Base-by-base conservation (phyloP, 2,113 vertebrate species). In the Oostethus manadensis region DNA sequence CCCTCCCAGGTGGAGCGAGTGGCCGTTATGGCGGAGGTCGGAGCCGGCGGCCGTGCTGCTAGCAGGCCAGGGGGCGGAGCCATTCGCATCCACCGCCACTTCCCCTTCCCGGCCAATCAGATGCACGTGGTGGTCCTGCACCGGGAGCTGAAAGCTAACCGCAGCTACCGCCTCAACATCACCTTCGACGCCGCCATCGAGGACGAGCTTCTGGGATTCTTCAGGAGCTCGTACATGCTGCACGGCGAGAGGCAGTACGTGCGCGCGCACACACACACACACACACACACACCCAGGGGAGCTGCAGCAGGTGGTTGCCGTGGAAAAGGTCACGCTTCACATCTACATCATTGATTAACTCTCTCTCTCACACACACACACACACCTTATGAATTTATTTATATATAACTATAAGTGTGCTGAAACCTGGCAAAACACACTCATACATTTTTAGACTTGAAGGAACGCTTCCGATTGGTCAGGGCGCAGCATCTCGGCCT, bases 141-240 rank as follows among this genome's bases (percentile, higher is more conserved):
- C 69, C 90, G 93, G 33, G 94, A 92, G 72, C 74, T 98, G 73
- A 94, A 95, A 77, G 92, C 91, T 0, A 88, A 88, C 70, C 84
- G 86, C 51, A 87, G 90, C 58, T 98, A 98, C 85, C 93, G 93
- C 57, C 86, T 97, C 51, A 96, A 97, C 84, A 81, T 98, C 54
- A 92, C 92, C 80, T 98, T 93, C 67, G 89, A 89, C 46, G 94
- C 93, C n/a, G 83, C 91, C 71, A 98, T 95, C 20, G 93, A 97
- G 75, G 93, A 97, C 58, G 94, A 98, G 78, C 91, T 98, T 57
- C 82, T 98, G 56, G 96, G 95, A 53, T 98, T 98, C 87, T 98
- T 96, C 88, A 90, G 93, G 71, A 98, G 94, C 86, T 94, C 94
- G 10, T 98, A 97, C 77, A 88, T 90, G 64, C 82, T 93, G 64